Evolutionary conservation across 2,888 invertebrate species (phyloP).

Genomic region (Agriopis marginaria): DNA sequence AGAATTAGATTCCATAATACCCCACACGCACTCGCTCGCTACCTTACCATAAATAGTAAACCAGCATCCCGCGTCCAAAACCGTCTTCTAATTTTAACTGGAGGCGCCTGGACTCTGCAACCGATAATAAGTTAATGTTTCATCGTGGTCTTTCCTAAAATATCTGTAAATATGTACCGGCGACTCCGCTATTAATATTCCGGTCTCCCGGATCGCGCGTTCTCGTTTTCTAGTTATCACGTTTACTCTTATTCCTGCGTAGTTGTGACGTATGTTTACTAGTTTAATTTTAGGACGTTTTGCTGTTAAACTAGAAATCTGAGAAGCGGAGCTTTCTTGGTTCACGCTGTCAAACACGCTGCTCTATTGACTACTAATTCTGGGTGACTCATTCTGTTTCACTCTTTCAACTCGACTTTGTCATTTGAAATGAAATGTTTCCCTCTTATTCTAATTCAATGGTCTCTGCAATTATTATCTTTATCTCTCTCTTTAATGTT

Average conservation of each 20-base stretch:
- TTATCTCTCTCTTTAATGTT: too few species aligned
- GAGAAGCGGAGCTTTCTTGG: slow-evolving; percentile 33
- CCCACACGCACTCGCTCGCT: slow-evolving; percentile 68
- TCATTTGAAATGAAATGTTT: not conserved
- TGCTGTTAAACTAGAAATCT: slow-evolving; percentile 32
- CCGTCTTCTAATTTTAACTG: slow-evolving; percentile 79
- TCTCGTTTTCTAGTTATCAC: slow-evolving; percentile 44
- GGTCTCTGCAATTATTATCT: too few species aligned
- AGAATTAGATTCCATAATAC: slow-evolving; percentile 64
- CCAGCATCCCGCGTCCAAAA: slow-evolving; percentile 55
- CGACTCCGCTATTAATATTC: slow-evolving; percentile 59
- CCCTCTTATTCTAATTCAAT: too few species aligned
- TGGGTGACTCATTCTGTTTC: not conserved
- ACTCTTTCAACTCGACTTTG: not conserved
- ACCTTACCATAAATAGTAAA: slow-evolving; percentile 84
- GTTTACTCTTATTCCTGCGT: slow-evolving; percentile 39
- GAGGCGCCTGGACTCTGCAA: slow-evolving; percentile 49
- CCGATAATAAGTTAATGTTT: slow-evolving; percentile 38
- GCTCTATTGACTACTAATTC: not conserved
- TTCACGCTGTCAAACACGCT: slow-evolving; percentile 13
- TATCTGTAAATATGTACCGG: slow-evolving; percentile 38
- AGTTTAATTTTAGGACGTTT: slow-evolving; percentile 37
- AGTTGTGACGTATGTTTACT: slow-evolving; percentile 35
- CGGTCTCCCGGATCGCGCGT: slow-evolving; percentile 62
- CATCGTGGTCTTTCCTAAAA: slow-evolving; percentile 56